Percentiles rank a stretch among this genome's conserved stretches.
Evolutionary conservation across 2,888 invertebrate species (phyloP).

Genomic region (Gnatocerus cornutus): DNA sequence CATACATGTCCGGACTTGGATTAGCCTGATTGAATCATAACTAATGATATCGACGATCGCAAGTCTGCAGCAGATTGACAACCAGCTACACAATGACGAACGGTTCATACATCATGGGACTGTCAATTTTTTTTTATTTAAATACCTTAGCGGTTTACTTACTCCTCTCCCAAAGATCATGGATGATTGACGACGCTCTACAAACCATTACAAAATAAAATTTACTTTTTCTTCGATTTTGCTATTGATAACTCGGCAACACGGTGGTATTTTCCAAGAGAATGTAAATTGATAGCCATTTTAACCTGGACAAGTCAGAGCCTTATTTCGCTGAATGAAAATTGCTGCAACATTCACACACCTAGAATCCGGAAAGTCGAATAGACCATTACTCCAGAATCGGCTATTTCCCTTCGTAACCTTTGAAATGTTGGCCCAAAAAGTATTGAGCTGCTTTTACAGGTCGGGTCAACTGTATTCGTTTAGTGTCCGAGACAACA

Average conservation of each 20-base stretch:
- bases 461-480: constrained; percentile 41
- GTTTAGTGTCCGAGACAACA: constrained; percentile 41
- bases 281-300: constrained; percentile 52
- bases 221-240: constrained; percentile 27
- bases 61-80: constrained; percentile 59
- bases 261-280: neutral
- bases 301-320: constrained; percentile 51
- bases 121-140: constrained; percentile 56
- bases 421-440: constrained; percentile 22
- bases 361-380: constrained; percentile 53
- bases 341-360: constrained; percentile 52
- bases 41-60: constrained; percentile 65
- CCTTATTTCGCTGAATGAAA: constrained; percentile 50
- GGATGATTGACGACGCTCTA: constrained; percentile 42
- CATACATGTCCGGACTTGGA: constrained; percentile 59
- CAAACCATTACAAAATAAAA: constrained; percentile 36
- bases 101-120: constrained; percentile 61
- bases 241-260: constrained; percentile 8
- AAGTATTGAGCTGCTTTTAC: constrained; percentile 34
- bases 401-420: constrained; percentile 43
- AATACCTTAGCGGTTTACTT: constrained; percentile 44
- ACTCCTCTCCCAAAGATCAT: constrained; percentile 31
- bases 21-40: constrained; percentile 66
- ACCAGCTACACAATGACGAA: constrained; percentile 61
- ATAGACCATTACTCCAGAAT: constrained; percentile 49